phyloP scores from a whole-genome alignment of 2,888 invertebrate genomes.

The Pomacea canaliculata region DNA sequence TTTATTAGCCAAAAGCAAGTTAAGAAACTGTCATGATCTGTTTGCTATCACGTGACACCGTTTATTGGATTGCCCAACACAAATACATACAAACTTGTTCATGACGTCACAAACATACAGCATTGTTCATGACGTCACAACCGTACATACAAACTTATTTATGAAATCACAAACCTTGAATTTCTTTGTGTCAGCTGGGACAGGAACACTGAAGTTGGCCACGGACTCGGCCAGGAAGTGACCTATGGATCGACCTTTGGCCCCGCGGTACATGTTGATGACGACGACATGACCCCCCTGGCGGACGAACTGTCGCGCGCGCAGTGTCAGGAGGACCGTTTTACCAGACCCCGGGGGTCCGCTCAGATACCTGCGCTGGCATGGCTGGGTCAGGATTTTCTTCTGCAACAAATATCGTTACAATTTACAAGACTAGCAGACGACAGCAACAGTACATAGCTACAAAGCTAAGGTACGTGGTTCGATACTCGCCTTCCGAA shows the following conservation, averaged over 20 bases:
- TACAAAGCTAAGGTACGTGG: too few species aligned
- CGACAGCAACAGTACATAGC: too few species aligned
- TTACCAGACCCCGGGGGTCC: conserved; percentile 37
- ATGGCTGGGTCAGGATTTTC: conserved; percentile 4
- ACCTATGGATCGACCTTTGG: conserved; percentile 31
- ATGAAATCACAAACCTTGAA: conserved; percentile 6
- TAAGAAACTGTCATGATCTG: too few species aligned
- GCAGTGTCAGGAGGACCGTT: conserved; percentile 31
- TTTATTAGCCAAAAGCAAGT: too few species aligned
- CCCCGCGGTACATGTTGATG: conserved; percentile 36
- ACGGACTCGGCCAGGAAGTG: conserved; percentile 26
- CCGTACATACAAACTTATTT: too few species aligned
- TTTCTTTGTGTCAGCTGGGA: conserved; percentile 8
- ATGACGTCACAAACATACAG: too few species aligned
- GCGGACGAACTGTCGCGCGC: conserved; percentile 28
- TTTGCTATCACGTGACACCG: too few species aligned
- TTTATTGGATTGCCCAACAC: too few species aligned
- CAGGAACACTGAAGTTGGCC: conserved; percentile 9
- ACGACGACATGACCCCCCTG: conserved; percentile 22
- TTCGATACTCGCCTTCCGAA: too few species aligned
- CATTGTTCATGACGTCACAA: too few species aligned
- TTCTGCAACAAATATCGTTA: neutral
- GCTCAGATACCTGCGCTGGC: conserved; percentile 27
- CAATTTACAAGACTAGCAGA: too few species aligned
- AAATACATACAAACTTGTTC: too few species aligned